Evolutionary conservation across 1,140 invertebrate species (phyloP).

Genomic region (Saccostrea cuccullata): DNA sequence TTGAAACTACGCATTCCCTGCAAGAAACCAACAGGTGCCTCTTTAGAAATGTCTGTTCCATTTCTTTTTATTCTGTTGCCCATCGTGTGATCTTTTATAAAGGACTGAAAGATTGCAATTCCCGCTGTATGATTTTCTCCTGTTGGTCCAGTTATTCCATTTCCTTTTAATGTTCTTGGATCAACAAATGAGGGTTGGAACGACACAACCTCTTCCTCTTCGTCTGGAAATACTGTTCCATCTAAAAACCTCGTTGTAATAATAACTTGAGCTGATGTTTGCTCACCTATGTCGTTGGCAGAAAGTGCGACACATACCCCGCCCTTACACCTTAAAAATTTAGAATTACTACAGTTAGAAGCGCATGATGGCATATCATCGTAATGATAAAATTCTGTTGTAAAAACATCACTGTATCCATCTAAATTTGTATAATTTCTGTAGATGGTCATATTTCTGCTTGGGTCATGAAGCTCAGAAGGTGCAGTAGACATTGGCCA

Average conservation of each 20-base stretch:
- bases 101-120: not conserved
- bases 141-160: not conserved
- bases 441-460: not conserved
- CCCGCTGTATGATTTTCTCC: not conserved
- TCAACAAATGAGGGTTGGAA: not conserved
- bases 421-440: conserved; percentile 47
- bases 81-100: not conserved
- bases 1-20: not conserved
- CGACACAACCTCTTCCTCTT: not conserved
- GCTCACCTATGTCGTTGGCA: not conserved
- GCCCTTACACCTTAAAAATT: not conserved
- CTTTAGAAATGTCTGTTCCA: not conserved
- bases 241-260: not conserved
- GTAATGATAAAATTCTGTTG: conserved; percentile 47
- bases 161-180: not conserved
- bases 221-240: not conserved
- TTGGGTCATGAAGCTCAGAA: no score
- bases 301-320: not conserved
- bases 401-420: conserved; percentile 50
- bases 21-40: not conserved
- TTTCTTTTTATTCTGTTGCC: not conserved
- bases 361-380: conserved; percentile 41
- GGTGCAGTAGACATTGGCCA: not conserved
- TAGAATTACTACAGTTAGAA: not conserved
- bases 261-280: not conserved